Evolutionary conservation across 2,113 vertebrate genomes (phyloP).

Genomic region (western clawed frog (Xenopus tropicalis)): DNA sequence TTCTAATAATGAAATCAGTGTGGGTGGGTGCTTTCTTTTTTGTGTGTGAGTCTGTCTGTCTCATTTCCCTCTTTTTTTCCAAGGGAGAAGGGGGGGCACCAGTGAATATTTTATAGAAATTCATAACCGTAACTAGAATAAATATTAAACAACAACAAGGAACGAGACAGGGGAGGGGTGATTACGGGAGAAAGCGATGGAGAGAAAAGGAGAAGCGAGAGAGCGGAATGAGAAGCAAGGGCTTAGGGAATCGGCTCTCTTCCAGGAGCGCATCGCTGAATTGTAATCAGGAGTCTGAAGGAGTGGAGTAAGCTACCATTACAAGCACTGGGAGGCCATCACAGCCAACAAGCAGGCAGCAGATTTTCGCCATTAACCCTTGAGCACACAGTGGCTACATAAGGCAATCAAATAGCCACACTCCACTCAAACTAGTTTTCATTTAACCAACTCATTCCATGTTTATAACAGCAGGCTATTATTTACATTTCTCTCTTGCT

Average conservation of each 20-base stretch:
- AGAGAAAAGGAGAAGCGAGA: conserved; percentile 31
- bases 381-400: neutral
- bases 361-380: conserved; percentile 4
- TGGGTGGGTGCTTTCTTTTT: conserved; percentile 6
- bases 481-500: too few species aligned
- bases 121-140: conserved; percentile 47
- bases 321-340: accelerated
- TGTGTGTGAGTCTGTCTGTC: conserved; percentile 20
- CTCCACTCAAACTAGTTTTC: too few species aligned
- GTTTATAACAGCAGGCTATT: too few species aligned
- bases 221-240: conserved; percentile 27
- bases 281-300: conserved; percentile 25
- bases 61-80: conserved; percentile 12
- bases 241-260: conserved; percentile 39
- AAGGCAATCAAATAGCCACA: neutral
- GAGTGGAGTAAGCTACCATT: conserved; percentile 14
- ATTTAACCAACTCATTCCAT: too few species aligned
- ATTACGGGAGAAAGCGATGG: conserved; percentile 27
- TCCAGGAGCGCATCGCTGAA: conserved; percentile 32
- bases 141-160: conserved; percentile 21
- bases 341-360: neutral
- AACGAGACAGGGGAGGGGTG: conserved; percentile 11
- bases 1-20: conserved; percentile 40
- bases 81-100: neutral
- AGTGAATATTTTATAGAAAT: conserved; percentile 32